A percentile compares a stretch with the other conserved stretches of the same genome.
Conservation (phyloP, 2,797 vertebrate genomes). For the Poeciliopsis paucimaculata region DNA sequence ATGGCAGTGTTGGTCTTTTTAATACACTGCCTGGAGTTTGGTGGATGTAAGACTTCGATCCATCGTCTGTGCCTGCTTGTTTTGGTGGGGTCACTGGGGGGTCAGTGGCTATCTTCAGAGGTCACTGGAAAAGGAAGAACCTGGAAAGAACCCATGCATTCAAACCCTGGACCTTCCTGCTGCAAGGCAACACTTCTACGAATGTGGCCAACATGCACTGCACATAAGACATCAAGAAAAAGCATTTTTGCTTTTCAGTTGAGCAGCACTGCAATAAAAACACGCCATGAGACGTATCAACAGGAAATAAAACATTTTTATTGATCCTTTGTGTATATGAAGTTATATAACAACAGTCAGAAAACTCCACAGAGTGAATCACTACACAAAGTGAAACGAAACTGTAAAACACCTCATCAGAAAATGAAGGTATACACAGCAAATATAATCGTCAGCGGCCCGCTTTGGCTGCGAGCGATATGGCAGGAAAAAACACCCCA, state of each 20-base stretch:
- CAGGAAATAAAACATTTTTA: constrained; percentile 99
- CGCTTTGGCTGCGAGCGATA: constrained; percentile 86
- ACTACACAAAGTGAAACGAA: constrained; percentile 99
- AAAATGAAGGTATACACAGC: constrained; percentile 98
- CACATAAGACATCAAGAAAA: neutral
- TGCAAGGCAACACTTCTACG: neutral
- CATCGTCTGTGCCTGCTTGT: neutral
- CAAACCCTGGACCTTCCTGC: neutral
- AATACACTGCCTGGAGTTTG: neutral
- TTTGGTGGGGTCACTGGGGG: neutral
- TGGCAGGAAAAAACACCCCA: constrained; percentile 97
- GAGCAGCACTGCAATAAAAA: constrained; percentile 30
- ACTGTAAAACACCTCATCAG: constrained; percentile 95
- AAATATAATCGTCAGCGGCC: constrained; percentile 92
- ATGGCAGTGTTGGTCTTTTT: constrained; percentile 60
- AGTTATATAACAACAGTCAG: constrained; percentile 99
- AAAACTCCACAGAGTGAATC: constrained; percentile 98
- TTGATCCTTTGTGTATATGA: constrained; percentile 99
- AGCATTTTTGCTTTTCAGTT: neutral
- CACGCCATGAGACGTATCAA: constrained; percentile 84
- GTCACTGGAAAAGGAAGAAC: neutral
- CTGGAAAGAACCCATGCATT: neutral
- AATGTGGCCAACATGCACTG: neutral
- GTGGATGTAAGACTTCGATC: neutral
- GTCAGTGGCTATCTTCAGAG: neutral